Evolutionary conservation across 1,140 invertebrate species (phyloP), one percentile per base, ranked within the genome.

Genomic region (Sycophaga agraensis): DNA sequence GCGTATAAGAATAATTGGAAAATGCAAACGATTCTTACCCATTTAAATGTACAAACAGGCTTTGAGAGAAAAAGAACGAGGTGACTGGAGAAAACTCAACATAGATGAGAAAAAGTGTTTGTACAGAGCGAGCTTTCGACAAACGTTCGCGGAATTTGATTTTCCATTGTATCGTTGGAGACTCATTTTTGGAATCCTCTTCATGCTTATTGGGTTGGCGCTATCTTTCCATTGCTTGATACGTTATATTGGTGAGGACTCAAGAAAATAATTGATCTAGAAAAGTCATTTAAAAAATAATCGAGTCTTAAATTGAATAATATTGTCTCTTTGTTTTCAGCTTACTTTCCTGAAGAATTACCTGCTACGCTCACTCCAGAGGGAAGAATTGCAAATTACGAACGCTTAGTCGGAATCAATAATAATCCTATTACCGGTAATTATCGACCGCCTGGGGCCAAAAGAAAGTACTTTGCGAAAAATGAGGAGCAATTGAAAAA

Each of bases 101-200:
- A 46, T 85, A 5, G 85, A 85, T 50, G 88, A 90, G 58, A 89
- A 88, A 74, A 89, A 89, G 78, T 78, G 73, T 37, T 74, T 89
- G 40, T 89, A 89, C 75, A 75, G 88, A 69, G 78, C 82, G n/a
- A 86, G 82, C 64, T 90, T 87, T 73, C 83, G 87, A 69, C 82
- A 85, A 66, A 89, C 88, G 12, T 88, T 84, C 73, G 74, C 83
- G 35, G 88, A 89, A 75, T 79, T 87, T 2, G 40, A 63, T 9
- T n/a, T n/a, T n/a, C n/a, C n/a, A n/a, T n/a, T n/a, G n/a, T n/a
- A n/a, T n/a, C n/a, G n/a, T n/a, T n/a, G n/a, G n/a, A n/a, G n/a
- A n/a, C n/a, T n/a, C n/a, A n/a, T n/a, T n/a, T n/a, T n/a, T n/a
- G n/a, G n/a, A n/a, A n/a, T n/a, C n/a, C n/a, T n/a, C n/a, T n/a